Conservation (phyloP, 2,888 invertebrate genomes). For the Cylindroiulus punctatus region DNA sequence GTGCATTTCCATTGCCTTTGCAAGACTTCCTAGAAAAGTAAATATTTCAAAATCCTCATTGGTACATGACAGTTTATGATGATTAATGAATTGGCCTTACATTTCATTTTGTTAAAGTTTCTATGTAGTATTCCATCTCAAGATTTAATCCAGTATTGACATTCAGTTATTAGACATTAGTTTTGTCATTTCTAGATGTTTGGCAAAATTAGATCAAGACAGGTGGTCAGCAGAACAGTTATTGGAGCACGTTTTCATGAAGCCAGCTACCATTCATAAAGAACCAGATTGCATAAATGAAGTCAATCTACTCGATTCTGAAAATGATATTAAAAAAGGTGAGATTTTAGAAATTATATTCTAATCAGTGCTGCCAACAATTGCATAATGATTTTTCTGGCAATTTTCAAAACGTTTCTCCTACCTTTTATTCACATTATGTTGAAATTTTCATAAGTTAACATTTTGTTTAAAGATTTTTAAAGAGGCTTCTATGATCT, state of each 20-base stretch:
- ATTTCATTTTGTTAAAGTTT: not conserved
- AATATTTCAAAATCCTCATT: slow-evolving; percentile 51
- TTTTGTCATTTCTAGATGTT: slow-evolving; percentile 66
- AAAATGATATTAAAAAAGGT: not conserved
- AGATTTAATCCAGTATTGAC: not conserved
- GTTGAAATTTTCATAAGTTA: too few relatives aligned
- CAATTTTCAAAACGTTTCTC: too few relatives aligned
- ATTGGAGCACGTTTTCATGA: slow-evolving; percentile 77
- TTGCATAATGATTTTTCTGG: too few relatives aligned
- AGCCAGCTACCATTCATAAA: slow-evolving; percentile 66
- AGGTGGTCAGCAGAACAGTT: slow-evolving; percentile 82
- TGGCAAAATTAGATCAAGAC: slow-evolving; percentile 76
- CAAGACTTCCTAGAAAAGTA: slow-evolving; percentile 80
- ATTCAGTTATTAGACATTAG: not conserved
- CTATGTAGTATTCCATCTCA: not conserved
- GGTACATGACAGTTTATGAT: too few relatives aligned
- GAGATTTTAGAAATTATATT: not conserved
- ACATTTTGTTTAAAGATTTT: too few relatives aligned
- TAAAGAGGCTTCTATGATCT: too few relatives aligned
- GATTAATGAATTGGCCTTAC: not conserved
- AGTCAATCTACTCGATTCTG: not conserved
- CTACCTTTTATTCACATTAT: too few relatives aligned
- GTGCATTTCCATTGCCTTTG: slow-evolving; percentile 71
- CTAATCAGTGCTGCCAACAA: too few relatives aligned
- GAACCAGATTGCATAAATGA: not conserved